phyloP scores from a whole-genome alignment of 2,797 vertebrate genomes.

The Helostoma temminkii region DNA sequence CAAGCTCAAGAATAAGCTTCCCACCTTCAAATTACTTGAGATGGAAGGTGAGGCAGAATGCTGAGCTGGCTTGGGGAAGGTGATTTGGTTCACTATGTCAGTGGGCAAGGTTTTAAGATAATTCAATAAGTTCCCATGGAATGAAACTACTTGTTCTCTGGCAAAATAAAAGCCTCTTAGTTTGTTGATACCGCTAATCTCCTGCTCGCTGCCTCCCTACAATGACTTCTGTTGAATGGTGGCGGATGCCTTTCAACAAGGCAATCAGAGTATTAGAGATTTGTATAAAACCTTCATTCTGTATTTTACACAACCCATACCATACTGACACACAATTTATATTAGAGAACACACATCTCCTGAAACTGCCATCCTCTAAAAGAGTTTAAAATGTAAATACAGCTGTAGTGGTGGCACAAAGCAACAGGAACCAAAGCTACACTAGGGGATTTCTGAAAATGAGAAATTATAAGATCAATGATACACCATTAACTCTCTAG shows the following conservation, averaged over 20 bases:
- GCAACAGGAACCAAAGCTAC: too few relatives aligned
- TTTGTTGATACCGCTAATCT: conserved; percentile 45
- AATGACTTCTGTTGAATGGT: conserved; percentile 16
- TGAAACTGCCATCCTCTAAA: not conserved
- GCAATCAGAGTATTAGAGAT: not conserved
- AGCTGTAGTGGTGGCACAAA: not conserved
- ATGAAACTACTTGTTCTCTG: conserved; percentile 47
- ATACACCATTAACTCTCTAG: too few relatives aligned
- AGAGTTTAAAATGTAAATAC: not conserved
- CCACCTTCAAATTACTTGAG: conserved; percentile 43
- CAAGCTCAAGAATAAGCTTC: conserved; percentile 23
- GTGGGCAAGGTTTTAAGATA: conserved; percentile 50
- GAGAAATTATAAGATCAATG: too few relatives aligned
- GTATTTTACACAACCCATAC: not conserved
- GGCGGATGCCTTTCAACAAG: conserved; percentile 11
- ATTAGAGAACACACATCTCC: too few relatives aligned
- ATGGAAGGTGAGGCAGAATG: conserved; percentile 23
- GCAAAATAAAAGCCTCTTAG: conserved; percentile 50
- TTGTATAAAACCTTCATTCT: not conserved
- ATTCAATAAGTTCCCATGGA: conserved; percentile 36
- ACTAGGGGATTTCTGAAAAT: too few relatives aligned
- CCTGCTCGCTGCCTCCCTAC: not conserved
- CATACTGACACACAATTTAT: not conserved
- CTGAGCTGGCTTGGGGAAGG: conserved; percentile 34
- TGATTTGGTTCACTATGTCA: conserved; percentile 61